A percentile compares a stretch with the other conserved stretches of the same genome.
phyloP scores from a whole-genome alignment of 2,797 vertebrate species.

The Dendrocincla fuliginosa region DNA sequence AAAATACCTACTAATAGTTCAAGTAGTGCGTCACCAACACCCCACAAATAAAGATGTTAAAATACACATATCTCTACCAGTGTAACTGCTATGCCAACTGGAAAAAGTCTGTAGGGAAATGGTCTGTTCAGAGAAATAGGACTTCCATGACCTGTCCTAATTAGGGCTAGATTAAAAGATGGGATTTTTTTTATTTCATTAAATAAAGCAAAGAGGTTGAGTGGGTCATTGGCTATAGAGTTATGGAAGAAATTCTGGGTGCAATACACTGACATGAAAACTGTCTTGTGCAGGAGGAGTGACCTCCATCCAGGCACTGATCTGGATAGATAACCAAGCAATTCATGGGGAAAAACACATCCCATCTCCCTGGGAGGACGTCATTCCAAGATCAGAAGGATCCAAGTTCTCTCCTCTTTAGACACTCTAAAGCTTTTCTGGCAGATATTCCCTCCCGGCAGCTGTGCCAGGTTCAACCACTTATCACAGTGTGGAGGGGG shows the following conservation, averaged over 20 bases:
- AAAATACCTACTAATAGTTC: conserved; percentile 41
- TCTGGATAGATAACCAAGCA: neutral
- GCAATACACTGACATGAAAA: neutral
- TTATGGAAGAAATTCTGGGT: neutral
- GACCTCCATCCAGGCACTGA: neutral
- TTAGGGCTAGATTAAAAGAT: neutral
- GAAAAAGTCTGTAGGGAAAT: neutral
- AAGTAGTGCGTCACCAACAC: neutral
- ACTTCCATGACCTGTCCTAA: neutral
- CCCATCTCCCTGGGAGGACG: neutral
- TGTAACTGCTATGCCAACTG: neutral
- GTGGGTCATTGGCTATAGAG: neutral
- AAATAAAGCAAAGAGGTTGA: neutral
- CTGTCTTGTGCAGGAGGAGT: neutral
- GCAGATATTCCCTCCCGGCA: neutral
- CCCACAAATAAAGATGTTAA: conserved; percentile 31
- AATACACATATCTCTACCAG: neutral
- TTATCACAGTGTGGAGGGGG: conserved; percentile 48
- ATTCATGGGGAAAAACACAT: neutral
- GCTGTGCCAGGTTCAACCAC: conserved; percentile 48
- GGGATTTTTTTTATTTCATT: neutral
- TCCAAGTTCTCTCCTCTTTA: conserved; percentile 41
- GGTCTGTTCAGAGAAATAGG: neutral
- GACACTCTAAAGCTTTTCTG: conserved; percentile 24
- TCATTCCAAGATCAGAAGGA: conserved; percentile 1